Base-by-base conservation (phyloP, 2,113 vertebrate genomes). In the Pygoscelis adeliae region DNA sequence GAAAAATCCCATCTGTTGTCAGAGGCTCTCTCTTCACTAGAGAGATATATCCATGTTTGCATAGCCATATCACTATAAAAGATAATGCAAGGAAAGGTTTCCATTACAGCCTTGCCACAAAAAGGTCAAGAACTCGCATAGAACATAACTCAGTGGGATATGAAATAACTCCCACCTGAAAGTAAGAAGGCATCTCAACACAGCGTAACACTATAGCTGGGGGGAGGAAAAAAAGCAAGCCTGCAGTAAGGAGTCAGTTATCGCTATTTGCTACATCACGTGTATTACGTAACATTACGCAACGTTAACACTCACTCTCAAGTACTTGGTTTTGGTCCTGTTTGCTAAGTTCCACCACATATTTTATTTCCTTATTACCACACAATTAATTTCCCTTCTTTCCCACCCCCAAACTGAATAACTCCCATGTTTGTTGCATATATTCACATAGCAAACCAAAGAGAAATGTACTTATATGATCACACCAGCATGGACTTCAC, bases 231-330 rank as follows among this genome's bases (percentile, higher is more conserved):
- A 90, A 46, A 1, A 55, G 38, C 15, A 53, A 63, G 42, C 20
- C 59, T 63, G 47, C n/a, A 42, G 22, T 19, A 63, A 74, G 18
- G 21, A 72, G 19, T 40, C 69, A 85, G 47, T 52, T 76, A 65
- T 10, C 74, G 32, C 34, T 56, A 9, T 61, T 84, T 76, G 21
- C 34, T 84, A 36, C 27, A 46, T 19, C 19, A n/a, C 0, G 0
- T 17, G 25, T 15, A 49, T 53, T 46, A 49, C 8, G 1, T 9
- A 50, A 23, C 27, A 32, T 38, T 15, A 21, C 18, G 26, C 30
- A 58, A 22, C 5, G 23, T 11, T 12, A 55, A 74, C 29, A 30
- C 34, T 65, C 42, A 56, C 34, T 66, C 8, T 26, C 18, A 0
- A 79, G 49, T 22, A 40, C 46, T 40, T 15, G 49, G 3, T 4